Percentiles rank a stretch among this genome's conserved stretches.
Conservation (phyloP, 2,797 vertebrate genomes). For the Semaprochilodus insignis region DNA sequence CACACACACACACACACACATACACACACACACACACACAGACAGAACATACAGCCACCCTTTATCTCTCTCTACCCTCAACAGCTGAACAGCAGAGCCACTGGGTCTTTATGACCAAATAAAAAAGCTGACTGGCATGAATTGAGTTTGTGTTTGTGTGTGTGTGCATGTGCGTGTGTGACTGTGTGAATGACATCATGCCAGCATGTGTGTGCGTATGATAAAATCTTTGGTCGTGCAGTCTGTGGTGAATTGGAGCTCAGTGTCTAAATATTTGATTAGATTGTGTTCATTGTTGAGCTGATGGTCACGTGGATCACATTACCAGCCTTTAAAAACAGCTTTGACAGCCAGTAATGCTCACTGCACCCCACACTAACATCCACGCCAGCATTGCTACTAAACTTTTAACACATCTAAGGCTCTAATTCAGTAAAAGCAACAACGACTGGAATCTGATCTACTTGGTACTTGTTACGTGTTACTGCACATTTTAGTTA, state of each 20-base stretch:
- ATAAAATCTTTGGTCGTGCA: slow-evolving; percentile 5
- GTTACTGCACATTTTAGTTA: neutral
- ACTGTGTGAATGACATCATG: neutral
- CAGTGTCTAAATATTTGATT: slow-evolving; percentile 37
- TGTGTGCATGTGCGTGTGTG: neutral
- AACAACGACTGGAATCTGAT: neutral
- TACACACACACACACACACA: slow-evolving; percentile 12
- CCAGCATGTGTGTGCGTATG: slow-evolving; percentile 8
- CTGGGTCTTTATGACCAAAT: neutral
- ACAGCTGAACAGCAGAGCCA: neutral
- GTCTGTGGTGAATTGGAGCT: neutral
- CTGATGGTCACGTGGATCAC: slow-evolving; percentile 1
- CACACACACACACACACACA: slow-evolving; percentile 80
- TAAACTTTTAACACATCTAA: neutral
- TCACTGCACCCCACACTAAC: neutral
- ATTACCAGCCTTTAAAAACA: slow-evolving; percentile 18
- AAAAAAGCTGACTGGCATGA: neutral
- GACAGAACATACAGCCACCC: too few species aligned
- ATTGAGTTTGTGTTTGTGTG: neutral
- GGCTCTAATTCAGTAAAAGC: neutral
- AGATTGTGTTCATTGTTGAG: slow-evolving; percentile 41
- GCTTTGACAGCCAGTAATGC: neutral
- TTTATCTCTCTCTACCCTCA: neutral
- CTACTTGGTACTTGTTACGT: neutral
- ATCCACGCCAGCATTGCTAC: neutral